Evolutionary conservation across 2,888 invertebrate species (phyloP).

Genomic region (Phania funesta): DNA sequence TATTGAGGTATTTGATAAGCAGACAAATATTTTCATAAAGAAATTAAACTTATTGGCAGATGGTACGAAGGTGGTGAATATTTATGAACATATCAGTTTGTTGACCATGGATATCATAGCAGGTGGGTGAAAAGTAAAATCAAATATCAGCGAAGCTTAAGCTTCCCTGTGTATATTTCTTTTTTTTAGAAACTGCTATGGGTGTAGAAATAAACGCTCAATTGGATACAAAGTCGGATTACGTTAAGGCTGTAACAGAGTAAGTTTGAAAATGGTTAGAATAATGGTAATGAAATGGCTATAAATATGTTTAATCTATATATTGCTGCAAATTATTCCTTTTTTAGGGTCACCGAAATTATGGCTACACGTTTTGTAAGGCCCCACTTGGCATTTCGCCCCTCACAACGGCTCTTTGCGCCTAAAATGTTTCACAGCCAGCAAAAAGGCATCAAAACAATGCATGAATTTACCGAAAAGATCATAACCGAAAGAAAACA

Average conservation of each 20-base stretch:
- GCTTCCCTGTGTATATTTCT: background rate
- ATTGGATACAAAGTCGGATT: constrained; percentile 82
- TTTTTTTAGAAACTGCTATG: constrained; percentile 72
- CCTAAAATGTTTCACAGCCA: constrained; percentile 36
- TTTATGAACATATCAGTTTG: constrained; percentile 83
- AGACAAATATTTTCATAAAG: constrained; percentile 82
- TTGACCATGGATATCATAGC: constrained; percentile 83
- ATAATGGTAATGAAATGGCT: background rate
- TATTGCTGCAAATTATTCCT: background rate
- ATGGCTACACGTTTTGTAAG: constrained; percentile 64
- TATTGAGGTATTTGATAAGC: constrained; percentile 85
- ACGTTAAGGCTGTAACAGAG: constrained; percentile 86
- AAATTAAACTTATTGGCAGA: constrained; percentile 80
- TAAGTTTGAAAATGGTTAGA: constrained; percentile 73
- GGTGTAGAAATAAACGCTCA: constrained; percentile 80
- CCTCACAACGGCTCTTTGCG: constrained; percentile 28
- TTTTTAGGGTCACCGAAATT: constrained; percentile 62
- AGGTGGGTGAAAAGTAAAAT: constrained; percentile 46
- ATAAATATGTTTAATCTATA: too few relatives aligned
- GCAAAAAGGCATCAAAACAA: constrained; percentile 48
- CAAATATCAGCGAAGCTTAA: background rate
- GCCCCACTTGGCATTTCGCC: constrained; percentile 39
- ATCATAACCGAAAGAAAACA: constrained; percentile 63
- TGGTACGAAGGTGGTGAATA: constrained; percentile 80
- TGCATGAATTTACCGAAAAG: constrained; percentile 67